Percentiles rank a stretch among this genome's conserved stretches.
These are phyloP conservation scores for Brachystomella parvula DNA, from an alignment of 1,140 invertebrate species.

Conservation along the genomic window DNA sequence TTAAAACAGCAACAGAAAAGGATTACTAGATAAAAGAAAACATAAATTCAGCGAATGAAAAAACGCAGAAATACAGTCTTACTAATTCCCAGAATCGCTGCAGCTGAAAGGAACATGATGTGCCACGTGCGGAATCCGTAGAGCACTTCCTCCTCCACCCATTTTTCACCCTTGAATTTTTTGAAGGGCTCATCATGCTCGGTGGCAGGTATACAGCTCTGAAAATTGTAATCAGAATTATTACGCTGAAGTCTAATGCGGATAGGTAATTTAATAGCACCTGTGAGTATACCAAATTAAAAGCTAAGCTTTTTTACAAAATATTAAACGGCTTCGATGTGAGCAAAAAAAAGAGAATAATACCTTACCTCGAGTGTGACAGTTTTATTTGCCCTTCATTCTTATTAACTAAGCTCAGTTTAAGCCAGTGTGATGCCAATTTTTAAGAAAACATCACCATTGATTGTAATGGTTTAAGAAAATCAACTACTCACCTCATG, in stretches of 20 bases:
- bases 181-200: neutral
- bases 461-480: no score
- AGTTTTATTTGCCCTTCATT: no score
- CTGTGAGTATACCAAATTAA: no score
- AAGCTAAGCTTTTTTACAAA: no score
- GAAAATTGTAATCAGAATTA: neutral
- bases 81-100: slow-evolving; percentile 40
- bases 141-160: slow-evolving; percentile 42
- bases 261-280: no score
- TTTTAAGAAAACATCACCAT: no score
- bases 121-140: slow-evolving; percentile 45
- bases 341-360: no score
- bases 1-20: slow-evolving; percentile 76
- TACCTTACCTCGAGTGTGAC: no score
- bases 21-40: slow-evolving; percentile 48
- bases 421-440: no score
- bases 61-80: slow-evolving; percentile 23
- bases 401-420: no score
- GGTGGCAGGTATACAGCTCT: neutral
- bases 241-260: neutral
- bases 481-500: no score
- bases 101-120: slow-evolving; percentile 41
- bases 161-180: slow-evolving; percentile 39
- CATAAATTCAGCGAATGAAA: slow-evolving; percentile 6
- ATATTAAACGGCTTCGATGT: no score